phyloP scores from a whole-genome alignment of 2,888 invertebrate genomes.

The Cephus pulcher region DNA sequence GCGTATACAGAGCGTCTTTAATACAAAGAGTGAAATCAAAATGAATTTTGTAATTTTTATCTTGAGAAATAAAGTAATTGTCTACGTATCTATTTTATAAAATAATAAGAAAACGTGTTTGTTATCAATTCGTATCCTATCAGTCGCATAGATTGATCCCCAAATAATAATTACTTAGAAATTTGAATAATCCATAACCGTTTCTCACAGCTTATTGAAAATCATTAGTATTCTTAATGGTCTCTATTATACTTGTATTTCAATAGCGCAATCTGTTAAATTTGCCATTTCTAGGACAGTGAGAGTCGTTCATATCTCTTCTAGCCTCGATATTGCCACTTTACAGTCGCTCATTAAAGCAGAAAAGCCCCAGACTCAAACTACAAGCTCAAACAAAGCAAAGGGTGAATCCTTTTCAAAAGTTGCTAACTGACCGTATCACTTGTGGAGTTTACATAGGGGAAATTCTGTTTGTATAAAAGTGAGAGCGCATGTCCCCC shows the following conservation, averaged over 20 bases:
- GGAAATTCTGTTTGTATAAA: not conserved
- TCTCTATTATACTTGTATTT: not conserved
- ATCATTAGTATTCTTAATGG: not conserved
- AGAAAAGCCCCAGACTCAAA: not conserved
- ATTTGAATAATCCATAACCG: not conserved
- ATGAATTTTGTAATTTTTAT: constrained; percentile 6
- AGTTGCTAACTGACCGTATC: not conserved
- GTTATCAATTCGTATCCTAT: not conserved
- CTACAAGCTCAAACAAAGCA: not conserved
- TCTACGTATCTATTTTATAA: not conserved
- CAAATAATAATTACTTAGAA: not conserved
- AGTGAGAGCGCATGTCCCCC: not conserved
- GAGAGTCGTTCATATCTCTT: not conserved
- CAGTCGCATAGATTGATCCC: not conserved
- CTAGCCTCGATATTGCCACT: not conserved
- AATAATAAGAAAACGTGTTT: not conserved
- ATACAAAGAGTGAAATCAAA: constrained; percentile 5
- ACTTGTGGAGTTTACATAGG: not conserved
- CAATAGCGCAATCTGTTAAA: not conserved
- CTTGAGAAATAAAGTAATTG: not conserved
- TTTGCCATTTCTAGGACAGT: not conserved
- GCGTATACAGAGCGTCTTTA: not conserved
- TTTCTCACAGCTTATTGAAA: not conserved
- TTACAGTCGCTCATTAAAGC: not conserved
- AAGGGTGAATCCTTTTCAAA: not conserved